Percentiles rank a stretch among this genome's conserved stretches.
Conservation (phyloP, 2,888 invertebrate genomes). For the Leptogaster cylindrica region DNA sequence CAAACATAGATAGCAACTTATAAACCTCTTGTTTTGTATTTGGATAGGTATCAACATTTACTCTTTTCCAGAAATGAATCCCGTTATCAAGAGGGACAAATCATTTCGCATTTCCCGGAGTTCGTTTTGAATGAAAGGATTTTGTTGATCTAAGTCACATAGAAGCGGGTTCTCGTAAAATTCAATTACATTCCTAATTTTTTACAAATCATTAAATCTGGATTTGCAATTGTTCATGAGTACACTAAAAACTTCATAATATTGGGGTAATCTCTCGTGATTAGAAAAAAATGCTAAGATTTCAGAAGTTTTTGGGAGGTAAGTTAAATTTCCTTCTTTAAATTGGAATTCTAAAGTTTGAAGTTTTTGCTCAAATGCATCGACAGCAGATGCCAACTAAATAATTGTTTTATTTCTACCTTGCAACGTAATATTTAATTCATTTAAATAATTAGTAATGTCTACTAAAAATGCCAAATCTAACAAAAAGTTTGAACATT, state of each 20-base stretch:
- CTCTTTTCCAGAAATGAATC: not conserved
- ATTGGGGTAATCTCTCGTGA: not conserved
- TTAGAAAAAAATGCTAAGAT: not conserved
- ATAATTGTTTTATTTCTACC: not conserved
- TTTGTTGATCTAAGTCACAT: not conserved
- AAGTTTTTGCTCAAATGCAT: not conserved
- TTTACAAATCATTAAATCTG: not conserved
- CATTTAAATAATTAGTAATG: not conserved
- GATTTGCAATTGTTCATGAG: not conserved
- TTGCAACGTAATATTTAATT: not conserved
- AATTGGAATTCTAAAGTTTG: not conserved
- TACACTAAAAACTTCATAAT: not conserved
- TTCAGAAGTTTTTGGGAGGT: not conserved
- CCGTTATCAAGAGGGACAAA: not conserved
- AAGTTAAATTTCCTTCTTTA: not conserved
- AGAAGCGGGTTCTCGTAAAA: not conserved
- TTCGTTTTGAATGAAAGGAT: not conserved
- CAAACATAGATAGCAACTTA: not conserved
- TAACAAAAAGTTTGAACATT: not conserved
- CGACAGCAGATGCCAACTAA: not conserved
- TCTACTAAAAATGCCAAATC: not conserved
- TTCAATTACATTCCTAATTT: conserved; percentile 8
- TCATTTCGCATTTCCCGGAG: not conserved
- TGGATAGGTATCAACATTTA: too few relatives aligned
- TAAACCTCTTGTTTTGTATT: not conserved